Conservation (phyloP, 2,797 vertebrate species). For the Aeoliscus strigatus region DNA sequence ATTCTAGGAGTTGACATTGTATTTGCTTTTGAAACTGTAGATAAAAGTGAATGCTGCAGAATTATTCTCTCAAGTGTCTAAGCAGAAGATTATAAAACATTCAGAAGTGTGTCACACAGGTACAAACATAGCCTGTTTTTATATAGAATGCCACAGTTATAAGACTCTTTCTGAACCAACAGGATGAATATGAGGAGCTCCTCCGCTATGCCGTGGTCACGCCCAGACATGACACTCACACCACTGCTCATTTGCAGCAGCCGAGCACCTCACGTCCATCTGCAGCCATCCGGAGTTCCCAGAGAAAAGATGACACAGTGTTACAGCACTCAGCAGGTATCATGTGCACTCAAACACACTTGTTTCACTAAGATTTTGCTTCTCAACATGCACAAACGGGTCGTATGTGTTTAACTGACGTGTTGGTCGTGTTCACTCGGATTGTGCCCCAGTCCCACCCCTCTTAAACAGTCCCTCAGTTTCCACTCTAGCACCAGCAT, state of each 20-base stretch:
- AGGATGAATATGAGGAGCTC: conserved; percentile 92
- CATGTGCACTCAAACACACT: conserved; percentile 10
- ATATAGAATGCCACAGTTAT: no score
- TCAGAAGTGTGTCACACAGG: no score
- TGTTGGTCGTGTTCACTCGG: conserved; percentile 33
- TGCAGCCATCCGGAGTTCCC: conserved; percentile 41
- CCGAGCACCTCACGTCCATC: conserved; percentile 51
- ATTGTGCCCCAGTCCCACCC: conserved; percentile 25
- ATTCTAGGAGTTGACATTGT: no score
- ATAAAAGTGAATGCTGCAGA: no score
- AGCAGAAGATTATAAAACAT: no score
- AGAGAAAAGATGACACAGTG: conserved; percentile 48
- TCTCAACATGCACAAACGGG: conserved; percentile 16
- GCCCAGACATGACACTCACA: conserved; percentile 69
- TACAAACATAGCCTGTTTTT: no score
- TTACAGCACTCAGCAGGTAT: conserved; percentile 66
- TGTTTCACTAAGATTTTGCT: conserved; percentile 37
- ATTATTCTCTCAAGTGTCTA: no score
- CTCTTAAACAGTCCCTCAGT: conserved; percentile 51
- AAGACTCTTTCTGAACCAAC: conserved; percentile 22
- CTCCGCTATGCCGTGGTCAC: conserved; percentile 81
- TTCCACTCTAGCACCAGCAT: conserved; percentile 20
- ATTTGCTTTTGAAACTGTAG: no score
- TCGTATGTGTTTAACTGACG: conserved; percentile 22
- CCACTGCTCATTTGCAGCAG: conserved; percentile 40